A percentile compares a stretch with the other conserved stretches of the same genome.
phyloP scores from a whole-genome alignment of 1,140 invertebrate species.

The Adoxophyes honmai region DNA sequence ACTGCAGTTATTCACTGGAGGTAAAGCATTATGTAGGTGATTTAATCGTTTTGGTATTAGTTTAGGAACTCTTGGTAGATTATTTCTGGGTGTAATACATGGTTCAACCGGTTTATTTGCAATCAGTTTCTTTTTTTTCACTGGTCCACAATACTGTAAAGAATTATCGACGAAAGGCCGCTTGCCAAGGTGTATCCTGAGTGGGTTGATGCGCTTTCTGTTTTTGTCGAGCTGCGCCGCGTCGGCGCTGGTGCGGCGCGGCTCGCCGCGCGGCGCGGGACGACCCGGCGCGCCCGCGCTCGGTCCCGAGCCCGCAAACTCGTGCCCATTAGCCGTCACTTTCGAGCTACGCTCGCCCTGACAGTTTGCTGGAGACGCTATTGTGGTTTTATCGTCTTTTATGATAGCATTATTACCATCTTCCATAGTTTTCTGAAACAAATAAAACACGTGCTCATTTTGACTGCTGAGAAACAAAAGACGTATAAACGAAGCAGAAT shows the following conservation, averaged over 20 bases:
- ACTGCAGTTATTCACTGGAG: conserved; percentile 37
- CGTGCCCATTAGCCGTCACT: conserved; percentile 63
- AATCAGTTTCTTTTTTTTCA: conserved; percentile 54
- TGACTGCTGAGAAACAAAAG: conserved; percentile 69
- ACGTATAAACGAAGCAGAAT: conserved; percentile 67
- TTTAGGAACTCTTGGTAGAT: conserved; percentile 53
- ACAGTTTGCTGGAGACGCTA: conserved; percentile 49
- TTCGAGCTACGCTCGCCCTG: conserved; percentile 51
- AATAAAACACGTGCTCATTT: conserved; percentile 57
- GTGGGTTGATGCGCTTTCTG: conserved; percentile 62
- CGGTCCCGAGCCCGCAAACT: conserved; percentile 49
- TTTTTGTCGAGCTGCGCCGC: conserved; percentile 45
- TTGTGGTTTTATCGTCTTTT: conserved; percentile 59
- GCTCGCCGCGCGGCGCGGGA: conserved; percentile 36
- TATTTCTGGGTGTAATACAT: conserved; percentile 33
- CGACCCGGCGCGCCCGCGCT: conserved; percentile 38
- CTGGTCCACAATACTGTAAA: conserved; percentile 41
- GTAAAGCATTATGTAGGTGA: conserved; percentile 55
- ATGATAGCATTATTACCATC: conserved; percentile 67
- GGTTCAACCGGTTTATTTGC: conserved; percentile 51
- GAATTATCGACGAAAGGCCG: conserved; percentile 65
- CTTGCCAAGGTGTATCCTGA: conserved; percentile 67
- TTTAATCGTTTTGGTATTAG: conserved; percentile 56
- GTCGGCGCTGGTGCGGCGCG: conserved; percentile 39
- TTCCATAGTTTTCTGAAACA: conserved; percentile 74